Percentiles rank a stretch among this genome's conserved stretches.
These are phyloP conservation scores for Sabatieria punctata DNA, from an alignment of 2,888 invertebrate genomes.

Conservation along the genomic window DNA sequence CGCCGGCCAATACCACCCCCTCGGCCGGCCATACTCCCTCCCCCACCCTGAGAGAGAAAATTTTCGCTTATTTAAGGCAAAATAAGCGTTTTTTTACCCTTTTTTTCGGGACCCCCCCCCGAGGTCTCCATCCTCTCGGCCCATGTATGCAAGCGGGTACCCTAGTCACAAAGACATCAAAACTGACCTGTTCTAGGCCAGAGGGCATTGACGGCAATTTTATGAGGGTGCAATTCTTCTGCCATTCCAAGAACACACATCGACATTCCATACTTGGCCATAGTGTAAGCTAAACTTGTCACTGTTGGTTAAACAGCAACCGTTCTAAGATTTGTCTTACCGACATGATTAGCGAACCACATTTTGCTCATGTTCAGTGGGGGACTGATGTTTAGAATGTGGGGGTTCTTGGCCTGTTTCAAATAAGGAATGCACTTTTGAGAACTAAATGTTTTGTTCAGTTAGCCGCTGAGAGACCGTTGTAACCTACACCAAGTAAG, in stretches of 20 bases:
- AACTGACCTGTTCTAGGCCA: constrained; percentile 55
- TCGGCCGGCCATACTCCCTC: no score
- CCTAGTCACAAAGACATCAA: no score
- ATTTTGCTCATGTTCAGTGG: constrained; percentile 69
- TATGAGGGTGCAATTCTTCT: constrained; percentile 64
- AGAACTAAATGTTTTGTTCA: constrained; percentile 47
- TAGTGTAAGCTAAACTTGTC: constrained; percentile 62
- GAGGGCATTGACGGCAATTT: constrained; percentile 79
- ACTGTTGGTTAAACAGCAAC: background rate
- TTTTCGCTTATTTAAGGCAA: no score
- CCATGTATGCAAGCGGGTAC: no score
- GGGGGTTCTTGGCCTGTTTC: constrained; percentile 64
- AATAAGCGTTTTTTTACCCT: no score
- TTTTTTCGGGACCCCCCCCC: no score
- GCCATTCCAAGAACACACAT: constrained; percentile 90
- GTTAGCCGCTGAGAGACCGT: no score
- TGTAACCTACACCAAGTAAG: constrained; percentile 71
- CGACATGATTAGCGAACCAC: constrained; percentile 79
- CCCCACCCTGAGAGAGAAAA: no score
- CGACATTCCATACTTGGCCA: constrained; percentile 79
- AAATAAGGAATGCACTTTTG: constrained; percentile 72
- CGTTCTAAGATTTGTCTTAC: constrained; percentile 18
- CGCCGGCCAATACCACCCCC: no score
- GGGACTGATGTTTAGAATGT: constrained; percentile 84
- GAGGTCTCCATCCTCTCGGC: no score